A percentile compares a stretch with the other conserved stretches of the same genome.
These are phyloP conservation scores for Palythoa heliodiscus DNA, from an alignment of 92 coral and sea anemone species.

Conservation along the genomic window DNA sequence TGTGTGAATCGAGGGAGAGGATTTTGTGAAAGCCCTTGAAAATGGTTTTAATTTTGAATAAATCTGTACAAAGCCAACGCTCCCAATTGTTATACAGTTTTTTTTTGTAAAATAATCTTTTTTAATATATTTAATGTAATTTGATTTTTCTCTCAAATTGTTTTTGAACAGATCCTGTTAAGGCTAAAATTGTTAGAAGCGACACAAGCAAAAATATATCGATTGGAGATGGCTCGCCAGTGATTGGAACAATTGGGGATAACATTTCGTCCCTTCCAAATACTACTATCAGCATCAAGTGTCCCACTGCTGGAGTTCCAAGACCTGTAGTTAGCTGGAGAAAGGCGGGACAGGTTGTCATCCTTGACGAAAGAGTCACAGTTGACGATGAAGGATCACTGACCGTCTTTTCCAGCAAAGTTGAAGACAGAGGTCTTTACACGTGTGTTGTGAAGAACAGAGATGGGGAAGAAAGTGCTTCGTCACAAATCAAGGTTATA, in stretches of 20 bases:
- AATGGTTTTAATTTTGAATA: too few relatives aligned
- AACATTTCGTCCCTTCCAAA: constrained; percentile 8
- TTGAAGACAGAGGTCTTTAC: neutral
- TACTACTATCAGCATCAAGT: neutral
- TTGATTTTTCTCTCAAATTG: neutral
- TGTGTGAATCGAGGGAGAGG: too few relatives aligned
- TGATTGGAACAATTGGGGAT: neutral
- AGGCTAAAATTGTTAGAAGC: neutral
- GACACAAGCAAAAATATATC: neutral
- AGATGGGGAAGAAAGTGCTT: neutral
- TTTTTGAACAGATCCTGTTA: neutral
- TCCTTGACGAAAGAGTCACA: too few relatives aligned
- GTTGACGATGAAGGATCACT: neutral
- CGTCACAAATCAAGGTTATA: neutral
- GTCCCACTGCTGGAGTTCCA: neutral
- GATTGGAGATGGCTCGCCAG: neutral
- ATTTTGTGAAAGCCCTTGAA: too few relatives aligned
- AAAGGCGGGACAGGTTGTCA: neutral
- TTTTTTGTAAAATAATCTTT: neutral
- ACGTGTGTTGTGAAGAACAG: constrained; percentile 6
- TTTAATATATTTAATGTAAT: neutral
- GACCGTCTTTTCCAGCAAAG: neutral
- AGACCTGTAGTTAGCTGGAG: neutral
- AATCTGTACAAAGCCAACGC: too few relatives aligned
- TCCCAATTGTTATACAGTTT: neutral